These are phyloP conservation scores for Rhinolophus ferrumequinum DNA, from an alignment of 2,113 vertebrate species.

Conservation along the genomic window DNA sequence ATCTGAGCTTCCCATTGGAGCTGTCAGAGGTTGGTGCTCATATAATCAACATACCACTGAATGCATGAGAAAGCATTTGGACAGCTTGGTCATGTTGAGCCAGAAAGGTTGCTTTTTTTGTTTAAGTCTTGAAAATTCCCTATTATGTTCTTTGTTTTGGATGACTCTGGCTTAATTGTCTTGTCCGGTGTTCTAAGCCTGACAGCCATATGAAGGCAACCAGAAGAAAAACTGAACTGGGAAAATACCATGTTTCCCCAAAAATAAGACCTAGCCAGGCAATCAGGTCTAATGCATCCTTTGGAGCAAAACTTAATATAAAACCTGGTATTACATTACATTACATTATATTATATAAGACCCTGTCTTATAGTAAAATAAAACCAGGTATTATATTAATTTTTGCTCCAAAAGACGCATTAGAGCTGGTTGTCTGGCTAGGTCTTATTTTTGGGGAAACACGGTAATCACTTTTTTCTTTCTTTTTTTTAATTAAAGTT, in stretches of 20 bases:
- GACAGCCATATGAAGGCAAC: neutral
- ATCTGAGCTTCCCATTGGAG: neutral
- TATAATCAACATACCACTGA: neutral
- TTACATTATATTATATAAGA: too few relatives aligned
- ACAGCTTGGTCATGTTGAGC: neutral
- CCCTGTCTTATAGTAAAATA: too few relatives aligned
- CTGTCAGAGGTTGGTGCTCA: neutral
- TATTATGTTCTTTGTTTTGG: conserved; percentile 39
- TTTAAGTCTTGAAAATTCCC: conserved; percentile 31
- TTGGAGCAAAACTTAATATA: too few relatives aligned
- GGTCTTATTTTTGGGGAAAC: too few relatives aligned
- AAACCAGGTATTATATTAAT: too few relatives aligned
- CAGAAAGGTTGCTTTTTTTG: neutral
- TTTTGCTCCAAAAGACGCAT: too few relatives aligned
- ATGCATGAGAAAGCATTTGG: neutral
- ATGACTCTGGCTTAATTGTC: conserved; percentile 26
- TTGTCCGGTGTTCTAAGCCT: conserved; percentile 18
- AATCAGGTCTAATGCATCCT: too few relatives aligned
- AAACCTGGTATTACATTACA: too few relatives aligned
- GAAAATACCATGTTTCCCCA: neutral
- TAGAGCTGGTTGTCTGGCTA: too few relatives aligned
- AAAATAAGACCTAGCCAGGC: too few relatives aligned
- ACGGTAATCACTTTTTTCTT: too few relatives aligned
- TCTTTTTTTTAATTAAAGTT: too few relatives aligned
- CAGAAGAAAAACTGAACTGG: neutral